phyloP scores from a whole-genome alignment of 2,888 invertebrate genomes.

The Xanthostigma xanthostigma region DNA sequence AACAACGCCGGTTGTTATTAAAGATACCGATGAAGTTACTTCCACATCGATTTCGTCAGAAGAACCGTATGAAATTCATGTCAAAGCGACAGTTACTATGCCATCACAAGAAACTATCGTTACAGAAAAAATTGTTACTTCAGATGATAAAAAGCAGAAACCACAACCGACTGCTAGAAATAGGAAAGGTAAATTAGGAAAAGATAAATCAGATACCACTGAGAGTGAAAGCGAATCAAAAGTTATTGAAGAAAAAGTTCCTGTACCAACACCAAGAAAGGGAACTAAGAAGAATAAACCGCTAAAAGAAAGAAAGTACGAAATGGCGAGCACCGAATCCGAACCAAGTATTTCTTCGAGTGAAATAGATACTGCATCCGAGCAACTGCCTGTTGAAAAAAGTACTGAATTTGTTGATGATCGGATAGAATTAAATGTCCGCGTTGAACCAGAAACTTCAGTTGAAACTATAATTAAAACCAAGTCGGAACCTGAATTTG shows the following conservation, averaged over 20 bases:
- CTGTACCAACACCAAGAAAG: slow-evolving; percentile 4
- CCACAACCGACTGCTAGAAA: background rate
- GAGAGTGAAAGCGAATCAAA: background rate
- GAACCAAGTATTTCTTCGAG: too few relatives aligned
- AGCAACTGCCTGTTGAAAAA: background rate
- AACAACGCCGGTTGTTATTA: slow-evolving; percentile 42
- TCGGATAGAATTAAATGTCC: slow-evolving; percentile 3
- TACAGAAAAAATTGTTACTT: slow-evolving; percentile 3
- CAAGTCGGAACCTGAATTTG: background rate
- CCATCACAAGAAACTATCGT: slow-evolving; percentile 18
- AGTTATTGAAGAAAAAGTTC: background rate
- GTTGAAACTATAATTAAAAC: background rate
- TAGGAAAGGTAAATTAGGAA: background rate
- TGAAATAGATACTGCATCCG: background rate
- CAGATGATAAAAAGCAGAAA: slow-evolving; percentile 2
- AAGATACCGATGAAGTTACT: slow-evolving; percentile 31
- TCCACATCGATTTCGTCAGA: slow-evolving; percentile 31
- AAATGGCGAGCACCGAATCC: too few relatives aligned
- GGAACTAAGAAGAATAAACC: slow-evolving; percentile 1
- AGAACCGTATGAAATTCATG: slow-evolving; percentile 43
- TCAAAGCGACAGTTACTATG: slow-evolving; percentile 40
- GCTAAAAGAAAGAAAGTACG: background rate
- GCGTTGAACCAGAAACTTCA: background rate
- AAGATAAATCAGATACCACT: too few relatives aligned
- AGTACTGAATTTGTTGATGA: background rate